These are phyloP conservation scores for Tetrao urogallus DNA, from an alignment of 2,113 vertebrate species.

Conservation along the genomic window DNA sequence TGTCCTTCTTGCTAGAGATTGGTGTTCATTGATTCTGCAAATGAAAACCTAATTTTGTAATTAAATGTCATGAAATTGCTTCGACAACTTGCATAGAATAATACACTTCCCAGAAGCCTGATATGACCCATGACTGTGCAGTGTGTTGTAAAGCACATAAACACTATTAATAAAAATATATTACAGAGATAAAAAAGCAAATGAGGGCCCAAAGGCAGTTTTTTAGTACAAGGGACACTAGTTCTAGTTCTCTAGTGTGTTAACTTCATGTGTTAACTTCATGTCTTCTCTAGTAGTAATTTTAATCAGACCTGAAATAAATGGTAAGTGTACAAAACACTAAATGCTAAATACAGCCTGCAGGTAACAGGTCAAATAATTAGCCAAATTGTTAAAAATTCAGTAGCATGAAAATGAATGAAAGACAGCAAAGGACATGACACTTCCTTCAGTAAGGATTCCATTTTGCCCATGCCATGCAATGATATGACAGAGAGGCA, in stretches of 20 bases:
- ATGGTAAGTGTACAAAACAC: neutral
- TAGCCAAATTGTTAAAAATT: neutral
- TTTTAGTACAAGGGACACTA: neutral
- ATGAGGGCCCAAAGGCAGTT: neutral
- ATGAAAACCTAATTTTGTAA: neutral
- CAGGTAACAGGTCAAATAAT: neutral
- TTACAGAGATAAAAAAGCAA: neutral
- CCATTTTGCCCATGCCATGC: neutral
- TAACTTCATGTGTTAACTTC: neutral
- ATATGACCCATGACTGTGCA: neutral
- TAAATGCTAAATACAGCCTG: neutral
- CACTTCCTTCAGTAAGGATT: neutral
- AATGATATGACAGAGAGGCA: neutral
- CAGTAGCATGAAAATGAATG: neutral
- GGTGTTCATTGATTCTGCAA: neutral
- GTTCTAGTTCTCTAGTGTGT: neutral
- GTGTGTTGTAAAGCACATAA: neutral
- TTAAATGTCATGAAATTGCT: neutral
- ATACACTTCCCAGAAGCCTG: neutral
- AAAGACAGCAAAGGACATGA: neutral
- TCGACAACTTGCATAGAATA: neutral
- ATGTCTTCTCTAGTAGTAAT: neutral
- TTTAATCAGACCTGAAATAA: neutral
- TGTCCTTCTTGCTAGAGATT: neutral
- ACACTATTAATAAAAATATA: neutral